These are phyloP conservation scores for Orthosia gothica DNA, from an alignment of 2,888 invertebrate species.

Conservation along the genomic window DNA sequence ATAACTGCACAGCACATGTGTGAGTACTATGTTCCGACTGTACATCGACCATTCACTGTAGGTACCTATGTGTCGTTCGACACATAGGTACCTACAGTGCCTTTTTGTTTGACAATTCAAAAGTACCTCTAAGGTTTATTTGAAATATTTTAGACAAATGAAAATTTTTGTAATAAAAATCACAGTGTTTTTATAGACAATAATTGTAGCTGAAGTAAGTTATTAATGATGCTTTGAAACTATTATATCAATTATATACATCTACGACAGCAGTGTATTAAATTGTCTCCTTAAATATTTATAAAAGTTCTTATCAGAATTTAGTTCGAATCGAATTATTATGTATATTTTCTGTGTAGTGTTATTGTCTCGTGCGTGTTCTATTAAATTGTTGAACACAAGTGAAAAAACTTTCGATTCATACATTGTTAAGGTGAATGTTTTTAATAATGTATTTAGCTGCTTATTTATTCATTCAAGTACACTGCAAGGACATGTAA, in stretches of 20 bases:
- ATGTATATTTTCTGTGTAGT: constrained; percentile 18
- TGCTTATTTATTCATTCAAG: constrained; percentile 7
- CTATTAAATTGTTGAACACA: constrained; percentile 21
- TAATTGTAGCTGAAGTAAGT: constrained; percentile 10
- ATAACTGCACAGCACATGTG: too few relatives aligned
- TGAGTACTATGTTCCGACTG: too few relatives aligned
- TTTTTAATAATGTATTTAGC: neutral
- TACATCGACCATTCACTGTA: too few relatives aligned
- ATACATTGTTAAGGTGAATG: neutral
- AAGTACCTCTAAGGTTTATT: too few relatives aligned
- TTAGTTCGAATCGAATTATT: constrained; percentile 33
- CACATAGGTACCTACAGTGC: too few relatives aligned
- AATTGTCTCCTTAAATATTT: constrained; percentile 62
- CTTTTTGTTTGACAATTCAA: too few relatives aligned
- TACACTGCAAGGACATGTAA: too few relatives aligned
- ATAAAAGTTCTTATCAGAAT: constrained; percentile 41
- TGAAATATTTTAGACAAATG: constrained; percentile 13
- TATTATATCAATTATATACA: constrained; percentile 43
- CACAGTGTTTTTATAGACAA: constrained; percentile 23
- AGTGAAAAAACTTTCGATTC: neutral
- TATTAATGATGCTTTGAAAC: constrained; percentile 30
- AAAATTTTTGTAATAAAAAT: constrained; percentile 20
- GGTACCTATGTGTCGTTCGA: too few relatives aligned
- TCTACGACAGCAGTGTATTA: constrained; percentile 38
- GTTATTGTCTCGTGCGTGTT: constrained; percentile 15